Conservation (phyloP, 53 echinoderm and acorn worm genomes). For the Mesocentrotus franciscanus region DNA sequence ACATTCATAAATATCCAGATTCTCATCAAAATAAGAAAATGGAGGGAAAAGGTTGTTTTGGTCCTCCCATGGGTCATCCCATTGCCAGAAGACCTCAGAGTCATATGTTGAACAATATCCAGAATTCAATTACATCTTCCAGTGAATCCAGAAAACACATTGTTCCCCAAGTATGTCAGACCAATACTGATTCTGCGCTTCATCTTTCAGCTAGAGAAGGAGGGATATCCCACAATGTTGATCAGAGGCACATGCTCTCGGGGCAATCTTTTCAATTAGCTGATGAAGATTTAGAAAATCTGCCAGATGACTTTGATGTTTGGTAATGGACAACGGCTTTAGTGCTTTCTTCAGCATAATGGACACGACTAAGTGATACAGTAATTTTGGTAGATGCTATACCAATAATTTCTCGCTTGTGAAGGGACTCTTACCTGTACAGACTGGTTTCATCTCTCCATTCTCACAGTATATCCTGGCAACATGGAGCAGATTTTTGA, state of each 20-base stretch:
- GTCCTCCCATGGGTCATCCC: background rate
- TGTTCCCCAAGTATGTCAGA: background rate
- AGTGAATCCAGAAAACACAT: background rate
- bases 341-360: background rate
- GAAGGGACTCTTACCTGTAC: background rate
- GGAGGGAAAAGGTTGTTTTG: background rate
- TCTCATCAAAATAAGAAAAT: background rate
- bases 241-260: background rate
- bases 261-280: background rate
- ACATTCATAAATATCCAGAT: background rate
- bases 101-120: background rate
- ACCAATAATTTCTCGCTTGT: background rate
- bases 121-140: background rate
- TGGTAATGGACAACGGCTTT: background rate
- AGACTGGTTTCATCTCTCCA: background rate
- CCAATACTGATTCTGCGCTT: background rate
- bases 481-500: background rate
- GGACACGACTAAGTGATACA: background rate
- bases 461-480: background rate
- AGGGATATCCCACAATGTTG: no score
- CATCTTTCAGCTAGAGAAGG: background rate
- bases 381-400: background rate
- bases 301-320: conserved; percentile 51
- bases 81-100: background rate
- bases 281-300: conserved; percentile 26